Base-by-base conservation (phyloP, 2,113 vertebrate species). In the Psettodes erumei region DNA sequence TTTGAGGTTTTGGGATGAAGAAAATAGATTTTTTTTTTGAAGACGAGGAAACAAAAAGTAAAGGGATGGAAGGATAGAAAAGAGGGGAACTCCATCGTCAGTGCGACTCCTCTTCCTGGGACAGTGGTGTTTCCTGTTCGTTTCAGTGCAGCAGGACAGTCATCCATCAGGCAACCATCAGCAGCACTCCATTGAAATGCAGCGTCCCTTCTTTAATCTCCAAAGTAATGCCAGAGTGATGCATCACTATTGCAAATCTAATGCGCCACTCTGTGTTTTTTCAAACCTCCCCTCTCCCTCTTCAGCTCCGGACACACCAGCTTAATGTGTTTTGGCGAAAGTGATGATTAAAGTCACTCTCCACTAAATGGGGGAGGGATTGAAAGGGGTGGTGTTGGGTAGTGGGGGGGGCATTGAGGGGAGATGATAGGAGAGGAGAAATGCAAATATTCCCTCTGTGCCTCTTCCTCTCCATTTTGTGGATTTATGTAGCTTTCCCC, bases 281-380 rank as follows among this genome's bases (percentile, higher is more conserved):
- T 86, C 84, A 82, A 54, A 67, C 65, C 80, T 74, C 54, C 40
- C 58, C 35, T 35, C 53, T 64, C 77, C 21, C 80, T 62, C 70
- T 74, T 79, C 86, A 82, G 83, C 89, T 90, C 89, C 74, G 86
- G 90, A 92, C 93, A 91, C 87, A 87, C 86, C 37, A 83, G 85
- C 89, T 93, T 94, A 93, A 93, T 94, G 91, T 93, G 92, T 92
- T 93, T 93, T 94, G 92, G 90, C 86, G 80, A 91, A 91, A 93
- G 92, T 92, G 92, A 94, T 94, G 93, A 93, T 94, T 93, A 91
- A 93, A 93, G 89, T 94, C 91, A 92, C 91, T 93, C 89, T 85
- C 77, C 77, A 82, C 91, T 90, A 89, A 88, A 91, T 80, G 73
- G 80, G 79, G 81, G 85, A 82, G 82, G 85, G 79, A 86, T 82